Conservation (phyloP, 2,113 vertebrate species). For the Ibidorhyncha struthersii region DNA sequence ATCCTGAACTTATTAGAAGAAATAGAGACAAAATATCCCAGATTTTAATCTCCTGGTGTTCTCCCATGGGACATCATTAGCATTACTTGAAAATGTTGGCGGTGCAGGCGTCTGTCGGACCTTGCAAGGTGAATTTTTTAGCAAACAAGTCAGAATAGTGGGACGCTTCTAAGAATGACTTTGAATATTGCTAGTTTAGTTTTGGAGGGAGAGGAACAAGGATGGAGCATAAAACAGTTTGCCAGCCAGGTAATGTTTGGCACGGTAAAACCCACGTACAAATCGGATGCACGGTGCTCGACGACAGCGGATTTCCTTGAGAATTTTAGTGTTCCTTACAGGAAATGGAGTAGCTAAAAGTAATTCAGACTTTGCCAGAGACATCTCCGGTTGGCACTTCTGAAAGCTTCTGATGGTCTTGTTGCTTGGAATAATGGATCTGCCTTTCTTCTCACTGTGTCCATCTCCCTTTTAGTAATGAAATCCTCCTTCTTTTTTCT, state of each 20-base stretch:
- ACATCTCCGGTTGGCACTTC: neutral
- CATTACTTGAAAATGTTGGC: neutral
- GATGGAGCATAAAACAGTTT: neutral
- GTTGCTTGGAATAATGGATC: neutral
- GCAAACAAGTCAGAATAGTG: neutral
- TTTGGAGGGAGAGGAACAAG: neutral
- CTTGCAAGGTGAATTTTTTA: neutral
- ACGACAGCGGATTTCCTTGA: neutral
- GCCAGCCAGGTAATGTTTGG: neutral
- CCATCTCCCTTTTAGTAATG: neutral
- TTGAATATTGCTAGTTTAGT: neutral
- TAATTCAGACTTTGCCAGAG: neutral
- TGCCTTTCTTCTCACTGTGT: neutral
- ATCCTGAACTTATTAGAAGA: neutral
- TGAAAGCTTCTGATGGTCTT: neutral
- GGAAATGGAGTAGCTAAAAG: neutral
- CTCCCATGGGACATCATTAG: neutral
- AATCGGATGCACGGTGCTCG: neutral
- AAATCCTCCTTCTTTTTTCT: neutral
- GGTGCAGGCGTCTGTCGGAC: neutral
- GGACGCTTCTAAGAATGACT: neutral
- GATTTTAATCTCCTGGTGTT: neutral
- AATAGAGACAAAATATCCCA: neutral
- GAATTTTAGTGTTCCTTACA: neutral
- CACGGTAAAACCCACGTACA: rapidly evolving